Conservation (phyloP, 2,113 vertebrate genomes). For the Carollia perspicillata region DNA sequence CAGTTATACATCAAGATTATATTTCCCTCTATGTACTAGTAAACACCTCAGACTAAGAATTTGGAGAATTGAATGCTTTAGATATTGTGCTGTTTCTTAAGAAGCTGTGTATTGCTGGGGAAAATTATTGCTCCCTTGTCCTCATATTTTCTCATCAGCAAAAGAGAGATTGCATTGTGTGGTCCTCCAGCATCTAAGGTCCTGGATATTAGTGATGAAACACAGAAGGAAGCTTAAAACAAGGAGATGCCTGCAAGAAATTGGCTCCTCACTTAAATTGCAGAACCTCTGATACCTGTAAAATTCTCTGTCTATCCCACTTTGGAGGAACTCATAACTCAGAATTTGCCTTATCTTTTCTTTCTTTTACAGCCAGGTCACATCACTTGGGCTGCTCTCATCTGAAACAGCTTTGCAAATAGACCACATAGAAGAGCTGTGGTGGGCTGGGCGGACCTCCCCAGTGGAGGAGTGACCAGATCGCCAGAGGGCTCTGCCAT, state of each 20-base stretch:
- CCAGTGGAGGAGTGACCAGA: too few relatives aligned
- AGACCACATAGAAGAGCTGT: accelerated
- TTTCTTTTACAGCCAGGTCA: background rate
- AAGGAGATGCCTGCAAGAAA: background rate
- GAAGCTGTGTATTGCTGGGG: background rate
- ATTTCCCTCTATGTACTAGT: background rate
- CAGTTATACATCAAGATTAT: background rate
- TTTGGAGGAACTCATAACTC: too few relatives aligned
- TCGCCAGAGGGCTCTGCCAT: background rate
- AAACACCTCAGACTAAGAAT: background rate
- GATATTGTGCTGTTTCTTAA: background rate
- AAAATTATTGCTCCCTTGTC: background rate
- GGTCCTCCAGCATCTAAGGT: background rate
- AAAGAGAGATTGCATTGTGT: background rate
- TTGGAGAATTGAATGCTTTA: background rate
- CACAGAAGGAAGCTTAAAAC: background rate
- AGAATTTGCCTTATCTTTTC: background rate
- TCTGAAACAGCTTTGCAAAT: background rate
- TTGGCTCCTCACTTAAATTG: background rate
- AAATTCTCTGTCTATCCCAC: background rate
- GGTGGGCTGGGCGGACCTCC: background rate
- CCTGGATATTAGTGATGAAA: background rate
- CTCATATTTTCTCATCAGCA: background rate
- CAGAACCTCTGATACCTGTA: background rate
- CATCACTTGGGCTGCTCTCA: too few relatives aligned